Percentiles rank a stretch among this genome's conserved stretches.
These are phyloP conservation scores for Dipodomys stephensi DNA, from an alignment of 2,113 vertebrate genomes.

Conservation along the genomic window DNA sequence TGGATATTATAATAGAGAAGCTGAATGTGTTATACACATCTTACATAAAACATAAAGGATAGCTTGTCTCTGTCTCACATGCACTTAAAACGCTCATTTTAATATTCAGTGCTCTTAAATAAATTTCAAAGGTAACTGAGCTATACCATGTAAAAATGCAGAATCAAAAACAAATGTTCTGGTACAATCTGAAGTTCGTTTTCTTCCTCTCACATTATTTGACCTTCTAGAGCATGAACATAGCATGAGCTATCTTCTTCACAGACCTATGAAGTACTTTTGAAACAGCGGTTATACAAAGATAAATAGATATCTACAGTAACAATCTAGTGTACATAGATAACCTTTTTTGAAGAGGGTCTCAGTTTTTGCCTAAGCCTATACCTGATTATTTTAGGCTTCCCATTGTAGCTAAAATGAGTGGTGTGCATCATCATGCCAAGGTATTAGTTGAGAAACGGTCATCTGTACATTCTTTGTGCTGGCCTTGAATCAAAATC, in stretches of 20 bases:
- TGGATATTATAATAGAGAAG: conserved; percentile 74
- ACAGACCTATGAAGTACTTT: conserved; percentile 16
- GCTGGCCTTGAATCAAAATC: too few relatives aligned
- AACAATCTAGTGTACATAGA: background rate
- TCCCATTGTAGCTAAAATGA: too few relatives aligned
- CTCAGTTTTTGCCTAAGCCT: too few relatives aligned
- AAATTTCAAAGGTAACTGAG: conserved; percentile 76
- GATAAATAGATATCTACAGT: background rate
- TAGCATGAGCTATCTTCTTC: background rate
- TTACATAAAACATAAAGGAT: conserved; percentile 74
- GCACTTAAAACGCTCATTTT: conserved; percentile 78
- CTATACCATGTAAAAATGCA: conserved; percentile 32
- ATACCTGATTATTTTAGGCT: too few relatives aligned
- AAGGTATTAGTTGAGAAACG: too few relatives aligned
- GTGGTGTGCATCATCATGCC: too few relatives aligned
- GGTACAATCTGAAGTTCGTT: conserved; percentile 42
- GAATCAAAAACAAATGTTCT: conserved; percentile 64
- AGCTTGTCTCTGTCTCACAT: conserved; percentile 67
- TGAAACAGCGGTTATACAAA: conserved; percentile 24
- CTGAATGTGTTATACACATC: conserved; percentile 59
- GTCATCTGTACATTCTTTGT: too few relatives aligned
- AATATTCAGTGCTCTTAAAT: conserved; percentile 78
- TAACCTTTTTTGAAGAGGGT: background rate
- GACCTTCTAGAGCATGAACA: background rate
- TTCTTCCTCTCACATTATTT: background rate